phyloP scores from a whole-genome alignment of 2,888 invertebrate genomes.

The Pharmacophagus antenor region DNA sequence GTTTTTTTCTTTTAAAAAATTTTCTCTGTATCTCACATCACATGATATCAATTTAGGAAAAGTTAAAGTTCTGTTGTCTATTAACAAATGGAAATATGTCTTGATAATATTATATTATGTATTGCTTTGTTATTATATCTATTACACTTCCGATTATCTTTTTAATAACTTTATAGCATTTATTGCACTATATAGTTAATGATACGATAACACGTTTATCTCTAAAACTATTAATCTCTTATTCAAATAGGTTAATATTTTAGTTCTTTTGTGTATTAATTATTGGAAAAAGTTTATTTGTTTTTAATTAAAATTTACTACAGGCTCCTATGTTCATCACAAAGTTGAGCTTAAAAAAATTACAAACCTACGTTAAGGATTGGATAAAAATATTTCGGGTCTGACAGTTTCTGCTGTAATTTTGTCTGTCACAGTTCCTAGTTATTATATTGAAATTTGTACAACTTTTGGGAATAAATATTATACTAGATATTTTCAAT shows the following conservation, averaged over 20 bases:
- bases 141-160: background rate
- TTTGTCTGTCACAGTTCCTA: no score
- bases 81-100: background rate
- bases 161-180: background rate
- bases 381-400: no score
- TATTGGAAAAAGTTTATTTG: no score
- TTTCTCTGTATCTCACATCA: background rate
- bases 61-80: background rate
- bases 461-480: no score
- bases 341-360: no score
- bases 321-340: no score
- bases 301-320: no score
- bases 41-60: background rate
- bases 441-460: no score
- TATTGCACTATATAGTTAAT: background rate
- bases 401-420: no score
- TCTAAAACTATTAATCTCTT: background rate
- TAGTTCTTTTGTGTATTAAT: background rate
- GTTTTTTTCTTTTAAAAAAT: background rate
- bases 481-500: no score
- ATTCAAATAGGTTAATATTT: background rate
- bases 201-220: background rate
- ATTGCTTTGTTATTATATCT: background rate
- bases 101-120: background rate
- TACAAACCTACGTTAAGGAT: no score